These are phyloP conservation scores for Eueides isabella DNA, from an alignment of 1,140 invertebrate species.

Conservation along the genomic window DNA sequence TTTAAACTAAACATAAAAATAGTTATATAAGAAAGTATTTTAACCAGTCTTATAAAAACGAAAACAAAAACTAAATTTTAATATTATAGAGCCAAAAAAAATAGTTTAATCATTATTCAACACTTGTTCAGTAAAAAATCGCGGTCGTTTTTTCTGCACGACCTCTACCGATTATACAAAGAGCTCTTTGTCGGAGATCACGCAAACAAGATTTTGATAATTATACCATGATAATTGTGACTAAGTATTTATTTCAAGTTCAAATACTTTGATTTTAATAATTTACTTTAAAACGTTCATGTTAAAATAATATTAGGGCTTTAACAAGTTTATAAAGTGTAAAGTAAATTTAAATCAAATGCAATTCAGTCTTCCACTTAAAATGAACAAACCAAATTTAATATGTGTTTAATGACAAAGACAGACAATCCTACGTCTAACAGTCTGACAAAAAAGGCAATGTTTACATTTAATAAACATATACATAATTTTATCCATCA, in stretches of 20 bases:
- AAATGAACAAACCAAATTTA: too few relatives aligned
- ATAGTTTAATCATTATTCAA: constrained; percentile 9
- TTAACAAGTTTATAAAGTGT: too few relatives aligned
- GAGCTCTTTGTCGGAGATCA: constrained; percentile 40
- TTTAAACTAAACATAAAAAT: neutral
- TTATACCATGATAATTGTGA: constrained; percentile 22
- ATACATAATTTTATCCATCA: neutral
- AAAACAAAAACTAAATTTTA: constrained; percentile 8
- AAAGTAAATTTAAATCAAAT: too few relatives aligned
- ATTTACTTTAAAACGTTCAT: too few relatives aligned
- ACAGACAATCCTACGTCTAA: too few relatives aligned
- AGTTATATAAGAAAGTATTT: constrained; percentile 12
- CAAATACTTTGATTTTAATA: neutral
- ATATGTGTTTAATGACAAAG: too few relatives aligned
- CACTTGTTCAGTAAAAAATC: constrained; percentile 39
- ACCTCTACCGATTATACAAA: constrained; percentile 42
- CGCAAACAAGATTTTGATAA: constrained; percentile 41
- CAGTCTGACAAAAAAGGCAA: too few relatives aligned
- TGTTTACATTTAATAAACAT: too few relatives aligned
- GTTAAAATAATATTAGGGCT: too few relatives aligned
- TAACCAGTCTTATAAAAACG: neutral
- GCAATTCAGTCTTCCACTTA: too few relatives aligned
- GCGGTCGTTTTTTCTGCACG: constrained; percentile 46
- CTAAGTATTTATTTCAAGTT: constrained; percentile 14
- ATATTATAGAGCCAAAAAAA: neutral